These are phyloP conservation scores for Leistus spinibarbis DNA, from an alignment of 2,888 invertebrate genomes.

Conservation along the genomic window DNA sequence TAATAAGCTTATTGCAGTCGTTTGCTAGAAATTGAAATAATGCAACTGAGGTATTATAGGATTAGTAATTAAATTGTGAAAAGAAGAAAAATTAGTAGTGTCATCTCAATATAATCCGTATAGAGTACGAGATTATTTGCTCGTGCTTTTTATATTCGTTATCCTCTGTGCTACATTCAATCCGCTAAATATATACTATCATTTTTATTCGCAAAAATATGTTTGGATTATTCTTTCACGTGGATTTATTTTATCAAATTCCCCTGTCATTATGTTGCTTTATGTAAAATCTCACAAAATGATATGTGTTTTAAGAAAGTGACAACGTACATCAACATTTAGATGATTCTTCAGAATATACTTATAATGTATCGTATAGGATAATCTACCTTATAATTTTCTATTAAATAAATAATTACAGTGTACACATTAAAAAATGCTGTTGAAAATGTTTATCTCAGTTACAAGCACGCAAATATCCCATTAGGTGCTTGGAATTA, in stretches of 20 bases:
- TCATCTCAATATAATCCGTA: constrained; percentile 26
- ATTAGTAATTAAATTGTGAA: constrained; percentile 38
- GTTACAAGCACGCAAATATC: not conserved
- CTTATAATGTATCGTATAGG: not conserved
- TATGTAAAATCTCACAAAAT: not conserved
- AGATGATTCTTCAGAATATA: not conserved
- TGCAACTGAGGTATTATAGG: constrained; percentile 34
- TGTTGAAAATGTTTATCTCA: not conserved
- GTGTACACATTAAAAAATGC: not conserved
- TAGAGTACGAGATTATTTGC: not conserved
- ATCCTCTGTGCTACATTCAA: not conserved
- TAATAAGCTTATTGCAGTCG: constrained; percentile 38
- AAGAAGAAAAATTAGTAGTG: constrained; percentile 34
- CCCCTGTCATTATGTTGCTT: too few relatives aligned
- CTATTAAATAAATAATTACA: not conserved
- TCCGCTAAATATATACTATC: not conserved
- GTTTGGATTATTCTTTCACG: not conserved
- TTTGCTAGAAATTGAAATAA: constrained; percentile 37
- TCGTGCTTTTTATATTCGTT: not conserved
- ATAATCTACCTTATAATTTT: not conserved
- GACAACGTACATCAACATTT: too few relatives aligned
- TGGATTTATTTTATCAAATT: not conserved
- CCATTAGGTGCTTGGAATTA: not conserved
- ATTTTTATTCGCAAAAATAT: not conserved
- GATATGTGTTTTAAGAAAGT: too few relatives aligned